Conservation (phyloP, 1,140 invertebrate species). For the Latrodectus geometricus region DNA sequence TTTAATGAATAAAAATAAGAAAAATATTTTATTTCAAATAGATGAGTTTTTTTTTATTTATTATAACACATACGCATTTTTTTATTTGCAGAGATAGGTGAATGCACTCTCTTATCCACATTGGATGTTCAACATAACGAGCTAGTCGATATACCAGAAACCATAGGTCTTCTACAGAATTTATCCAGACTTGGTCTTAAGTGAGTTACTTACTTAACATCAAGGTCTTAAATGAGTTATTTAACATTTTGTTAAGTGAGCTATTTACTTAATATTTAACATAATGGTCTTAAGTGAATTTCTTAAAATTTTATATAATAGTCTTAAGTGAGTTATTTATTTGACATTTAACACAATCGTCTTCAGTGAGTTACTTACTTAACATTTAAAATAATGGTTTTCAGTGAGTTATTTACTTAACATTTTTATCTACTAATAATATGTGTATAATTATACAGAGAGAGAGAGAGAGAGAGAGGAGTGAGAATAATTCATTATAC, state of each 20-base stretch:
- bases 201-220: conserved; percentile 44
- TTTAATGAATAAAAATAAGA: no score
- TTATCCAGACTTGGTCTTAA: conserved; percentile 90
- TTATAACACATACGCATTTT: conserved; percentile 1
- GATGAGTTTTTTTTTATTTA: background rate
- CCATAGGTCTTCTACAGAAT: conserved; percentile 90
- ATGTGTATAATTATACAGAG: background rate
- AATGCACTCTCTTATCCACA: conserved; percentile 92
- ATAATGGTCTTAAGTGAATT: background rate
- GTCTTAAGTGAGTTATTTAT: background rate
- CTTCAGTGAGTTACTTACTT: conserved; percentile 73
- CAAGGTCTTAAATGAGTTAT: no score
- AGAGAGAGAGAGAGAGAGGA: no score
- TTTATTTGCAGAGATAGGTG: conserved; percentile 87
- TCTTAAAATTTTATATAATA: background rate
- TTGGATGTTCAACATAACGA: conserved; percentile 99
- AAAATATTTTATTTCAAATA: background rate
- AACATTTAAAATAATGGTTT: background rate
- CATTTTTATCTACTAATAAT: background rate
- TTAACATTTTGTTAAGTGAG: no score
- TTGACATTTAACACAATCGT: conserved; percentile 66
- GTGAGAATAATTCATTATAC: no score
- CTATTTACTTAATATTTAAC: background rate
- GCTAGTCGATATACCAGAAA: conserved; percentile 93
- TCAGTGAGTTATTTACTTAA: background rate